Conservation (phyloP, 1,140 invertebrate species). For the Lucilia cuprina region DNA sequence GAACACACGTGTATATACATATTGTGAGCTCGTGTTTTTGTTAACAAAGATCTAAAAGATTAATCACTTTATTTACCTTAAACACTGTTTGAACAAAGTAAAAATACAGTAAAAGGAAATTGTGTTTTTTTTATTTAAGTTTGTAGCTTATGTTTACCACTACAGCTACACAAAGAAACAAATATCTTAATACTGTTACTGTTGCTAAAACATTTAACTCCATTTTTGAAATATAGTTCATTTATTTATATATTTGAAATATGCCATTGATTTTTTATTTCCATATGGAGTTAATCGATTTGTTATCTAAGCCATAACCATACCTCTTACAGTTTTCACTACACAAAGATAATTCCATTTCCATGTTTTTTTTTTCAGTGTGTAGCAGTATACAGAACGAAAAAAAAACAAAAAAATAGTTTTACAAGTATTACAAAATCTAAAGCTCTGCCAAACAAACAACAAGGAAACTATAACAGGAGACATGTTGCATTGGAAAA, state of each 20-base stretch:
- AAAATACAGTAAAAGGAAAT: not conserved
- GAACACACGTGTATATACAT: not conserved
- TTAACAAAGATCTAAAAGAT: not conserved
- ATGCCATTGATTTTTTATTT: no score
- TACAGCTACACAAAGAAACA: no score
- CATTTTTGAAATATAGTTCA: no score
- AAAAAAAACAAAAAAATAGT: no score
- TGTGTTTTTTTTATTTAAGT: not conserved
- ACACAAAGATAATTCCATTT: not conserved
- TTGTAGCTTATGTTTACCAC: not conserved
- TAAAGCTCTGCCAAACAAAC: not conserved
- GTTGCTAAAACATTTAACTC: no score
- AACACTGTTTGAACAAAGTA: not conserved
- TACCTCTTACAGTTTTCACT: not conserved
- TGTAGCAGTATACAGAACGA: not conserved
- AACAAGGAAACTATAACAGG: no score
- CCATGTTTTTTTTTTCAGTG: not conserved
- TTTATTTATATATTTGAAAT: no score
- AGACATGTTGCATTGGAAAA: not conserved
- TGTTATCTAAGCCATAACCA: no score
- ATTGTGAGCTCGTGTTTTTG: not conserved
- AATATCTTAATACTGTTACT: no score
- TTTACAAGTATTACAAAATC: not conserved
- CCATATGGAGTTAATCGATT: no score
- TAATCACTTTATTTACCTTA: not conserved